A percentile compares a stretch with the other conserved stretches of the same genome.
These are phyloP conservation scores for Oxygymnocypris stewartii DNA, from an alignment of 2,113 vertebrate species.

Conservation along the genomic window DNA sequence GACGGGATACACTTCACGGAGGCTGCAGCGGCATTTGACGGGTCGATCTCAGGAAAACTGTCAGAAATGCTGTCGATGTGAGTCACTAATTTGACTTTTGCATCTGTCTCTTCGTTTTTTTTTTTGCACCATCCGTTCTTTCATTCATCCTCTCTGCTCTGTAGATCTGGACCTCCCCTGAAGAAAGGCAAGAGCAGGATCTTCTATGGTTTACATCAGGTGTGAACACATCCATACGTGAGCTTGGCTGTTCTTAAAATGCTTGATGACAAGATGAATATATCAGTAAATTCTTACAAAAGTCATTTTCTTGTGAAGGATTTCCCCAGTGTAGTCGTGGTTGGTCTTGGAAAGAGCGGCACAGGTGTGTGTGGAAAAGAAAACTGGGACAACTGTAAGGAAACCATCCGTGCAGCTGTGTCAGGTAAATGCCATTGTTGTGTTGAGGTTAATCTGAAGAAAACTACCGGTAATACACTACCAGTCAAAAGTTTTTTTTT, in stretches of 20 bases:
- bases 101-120: not conserved
- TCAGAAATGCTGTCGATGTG: constrained; percentile 82
- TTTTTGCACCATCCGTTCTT: not conserved
- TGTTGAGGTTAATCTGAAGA: not conserved
- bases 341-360: constrained; percentile 84
- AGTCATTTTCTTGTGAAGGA: constrained; percentile 72
- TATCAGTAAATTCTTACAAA: not conserved
- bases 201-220: constrained; percentile 92
- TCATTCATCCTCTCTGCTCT: constrained; percentile 36
- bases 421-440: constrained; percentile 74
- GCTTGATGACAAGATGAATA: not conserved
- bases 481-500: too few relatives aligned
- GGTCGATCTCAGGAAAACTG: constrained; percentile 83
- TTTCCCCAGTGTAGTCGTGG: constrained; percentile 86
- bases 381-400: constrained; percentile 89
- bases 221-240: constrained; percentile 58
- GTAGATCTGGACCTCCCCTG: constrained; percentile 87
- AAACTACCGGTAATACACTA: not conserved
- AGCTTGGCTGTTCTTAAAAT: not conserved
- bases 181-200: constrained; percentile 90
- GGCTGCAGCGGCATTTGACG: constrained; percentile 82
- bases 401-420: constrained; percentile 87
- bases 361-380: constrained; percentile 82
- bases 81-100: constrained; percentile 58
- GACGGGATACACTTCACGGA: constrained; percentile 75